Evolutionary conservation across 2,888 invertebrate species (phyloP).

Genomic region (Mythimna vitellina): DNA sequence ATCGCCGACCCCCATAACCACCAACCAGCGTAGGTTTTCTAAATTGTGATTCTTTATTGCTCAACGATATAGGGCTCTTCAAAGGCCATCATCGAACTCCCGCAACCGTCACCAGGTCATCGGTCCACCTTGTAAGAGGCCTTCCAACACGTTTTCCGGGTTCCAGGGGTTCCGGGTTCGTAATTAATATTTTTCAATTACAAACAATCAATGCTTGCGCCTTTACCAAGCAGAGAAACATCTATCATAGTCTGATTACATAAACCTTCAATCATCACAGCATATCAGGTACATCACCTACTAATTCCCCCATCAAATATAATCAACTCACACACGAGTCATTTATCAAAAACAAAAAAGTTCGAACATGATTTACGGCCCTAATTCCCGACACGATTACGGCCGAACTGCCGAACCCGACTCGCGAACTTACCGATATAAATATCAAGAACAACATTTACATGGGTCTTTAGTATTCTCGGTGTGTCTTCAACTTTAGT

Average conservation of each 20-base stretch:
- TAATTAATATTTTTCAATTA: background rate
- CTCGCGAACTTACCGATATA: slow-evolving; percentile 73
- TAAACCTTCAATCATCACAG: slow-evolving; percentile 19
- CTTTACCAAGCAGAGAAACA: background rate
- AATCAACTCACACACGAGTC: slow-evolving; percentile 59
- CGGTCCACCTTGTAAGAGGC: too few relatives aligned
- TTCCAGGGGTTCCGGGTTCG: too few relatives aligned
- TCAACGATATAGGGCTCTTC: too few relatives aligned
- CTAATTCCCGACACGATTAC: slow-evolving; percentile 69
- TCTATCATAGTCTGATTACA: slow-evolving; percentile 20
- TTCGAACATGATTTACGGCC: slow-evolving; percentile 71
- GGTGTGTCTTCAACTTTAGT: slow-evolving; percentile 75
- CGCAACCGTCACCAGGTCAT: too few relatives aligned
- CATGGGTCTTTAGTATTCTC: slow-evolving; percentile 79
- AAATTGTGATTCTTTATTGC: too few relatives aligned
- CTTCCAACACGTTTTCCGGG: too few relatives aligned
- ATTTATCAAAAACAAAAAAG: slow-evolving; percentile 62
- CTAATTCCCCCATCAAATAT: slow-evolving; percentile 59
- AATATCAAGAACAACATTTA: slow-evolving; percentile 83
- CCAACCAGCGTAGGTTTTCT: too few relatives aligned
- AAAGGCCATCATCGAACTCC: too few relatives aligned
- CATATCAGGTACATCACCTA: background rate
- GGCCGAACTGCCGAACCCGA: slow-evolving; percentile 66
- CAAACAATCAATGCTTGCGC: background rate
- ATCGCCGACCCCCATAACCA: too few relatives aligned